These are phyloP conservation scores for Panagrolaimus sp. DNA, from an alignment of 1,140 invertebrate species.

Conservation along the genomic window DNA sequence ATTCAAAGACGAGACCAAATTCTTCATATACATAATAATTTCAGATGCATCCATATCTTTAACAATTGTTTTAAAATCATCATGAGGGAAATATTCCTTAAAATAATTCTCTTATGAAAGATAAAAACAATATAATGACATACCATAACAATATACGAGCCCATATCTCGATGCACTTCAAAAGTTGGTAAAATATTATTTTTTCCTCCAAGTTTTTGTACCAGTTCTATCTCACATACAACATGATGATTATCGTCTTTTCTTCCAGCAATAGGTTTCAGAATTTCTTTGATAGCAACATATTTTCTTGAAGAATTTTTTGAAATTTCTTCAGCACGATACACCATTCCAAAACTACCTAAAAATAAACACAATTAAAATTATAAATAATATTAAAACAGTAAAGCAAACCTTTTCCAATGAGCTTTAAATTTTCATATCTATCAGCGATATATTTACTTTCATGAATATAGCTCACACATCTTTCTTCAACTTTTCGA, in stretches of 20 bases:
- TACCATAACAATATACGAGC: background rate
- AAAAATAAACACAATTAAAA: too few species aligned
- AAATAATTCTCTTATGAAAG: too few species aligned
- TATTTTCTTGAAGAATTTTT: background rate
- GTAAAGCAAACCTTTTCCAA: background rate
- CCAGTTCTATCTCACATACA: background rate
- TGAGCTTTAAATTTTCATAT: background rate
- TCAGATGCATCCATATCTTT: background rate
- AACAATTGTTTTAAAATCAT: background rate
- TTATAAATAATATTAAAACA: background rate
- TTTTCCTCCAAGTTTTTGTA: background rate
- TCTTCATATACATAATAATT: background rate
- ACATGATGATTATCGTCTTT: background rate
- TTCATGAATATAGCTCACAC: background rate
- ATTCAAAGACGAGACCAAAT: background rate
- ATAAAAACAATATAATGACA: too few species aligned
- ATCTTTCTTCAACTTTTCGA: background rate
- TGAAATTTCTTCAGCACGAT: background rate
- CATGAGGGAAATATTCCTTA: conserved; percentile 7
- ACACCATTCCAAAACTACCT: background rate
- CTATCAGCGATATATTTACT: background rate
- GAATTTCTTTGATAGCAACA: conserved; percentile 9
- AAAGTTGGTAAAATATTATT: conserved; percentile 2
- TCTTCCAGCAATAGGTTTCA: background rate
- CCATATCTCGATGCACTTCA: background rate